These are phyloP conservation scores for Dendrocincla fuliginosa DNA, from an alignment of 2,797 vertebrate species.

Conservation along the genomic window DNA sequence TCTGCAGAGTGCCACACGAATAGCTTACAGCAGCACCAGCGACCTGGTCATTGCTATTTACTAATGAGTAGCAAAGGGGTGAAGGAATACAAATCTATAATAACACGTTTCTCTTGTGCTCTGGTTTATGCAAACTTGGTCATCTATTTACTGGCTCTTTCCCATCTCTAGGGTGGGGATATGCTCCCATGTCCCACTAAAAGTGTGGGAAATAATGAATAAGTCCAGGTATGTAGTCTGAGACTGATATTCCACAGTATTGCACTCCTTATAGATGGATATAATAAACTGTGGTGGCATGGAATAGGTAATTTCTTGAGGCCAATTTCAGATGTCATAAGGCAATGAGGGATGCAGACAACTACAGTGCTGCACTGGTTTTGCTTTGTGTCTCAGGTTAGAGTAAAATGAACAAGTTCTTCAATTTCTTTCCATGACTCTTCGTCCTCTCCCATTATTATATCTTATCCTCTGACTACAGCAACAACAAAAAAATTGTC, in stretches of 20 bases:
- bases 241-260: neutral
- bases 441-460: neutral
- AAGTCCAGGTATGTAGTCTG: neutral
- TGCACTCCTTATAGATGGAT: neutral
- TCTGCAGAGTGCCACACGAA: neutral
- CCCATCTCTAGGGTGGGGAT: neutral
- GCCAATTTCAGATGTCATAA: neutral
- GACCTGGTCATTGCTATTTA: neutral
- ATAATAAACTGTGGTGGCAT: neutral
- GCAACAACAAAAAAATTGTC: neutral
- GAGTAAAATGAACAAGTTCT: neutral
- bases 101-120: neutral
- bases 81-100: neutral
- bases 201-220: neutral
- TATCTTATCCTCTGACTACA: neutral
- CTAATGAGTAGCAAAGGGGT: neutral
- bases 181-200: neutral
- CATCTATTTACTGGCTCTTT: neutral
- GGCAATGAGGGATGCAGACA: neutral
- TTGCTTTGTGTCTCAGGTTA: neutral
- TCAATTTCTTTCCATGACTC: neutral
- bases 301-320: neutral
- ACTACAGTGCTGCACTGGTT: neutral
- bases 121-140: neutral
- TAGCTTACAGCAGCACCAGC: neutral